A percentile compares a stretch with the other conserved stretches of the same genome.
These are phyloP conservation scores for Aspidapion aeneum DNA, from an alignment of 2,888 invertebrate species.

Conservation along the genomic window DNA sequence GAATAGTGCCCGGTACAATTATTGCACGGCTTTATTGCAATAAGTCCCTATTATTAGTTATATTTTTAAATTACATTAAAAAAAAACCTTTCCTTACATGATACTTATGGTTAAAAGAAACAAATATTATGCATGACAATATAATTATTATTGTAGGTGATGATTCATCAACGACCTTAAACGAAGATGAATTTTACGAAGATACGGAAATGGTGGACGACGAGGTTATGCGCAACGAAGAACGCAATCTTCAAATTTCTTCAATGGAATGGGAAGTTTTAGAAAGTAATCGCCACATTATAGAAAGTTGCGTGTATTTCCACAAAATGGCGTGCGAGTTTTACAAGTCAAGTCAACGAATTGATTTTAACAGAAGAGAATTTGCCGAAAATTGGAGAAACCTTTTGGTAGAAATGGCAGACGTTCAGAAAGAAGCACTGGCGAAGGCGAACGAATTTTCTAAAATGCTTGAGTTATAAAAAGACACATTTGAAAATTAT, in stretches of 20 bases:
- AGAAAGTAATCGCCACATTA: constrained; percentile 81
- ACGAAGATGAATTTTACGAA: constrained; percentile 27
- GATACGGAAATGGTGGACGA: constrained; percentile 31
- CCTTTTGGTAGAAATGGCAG: constrained; percentile 41
- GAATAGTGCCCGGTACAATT: too few species aligned
- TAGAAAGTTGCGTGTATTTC: constrained; percentile 69
- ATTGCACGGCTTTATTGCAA: too few species aligned
- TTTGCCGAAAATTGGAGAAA: constrained; percentile 42
- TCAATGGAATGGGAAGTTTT: constrained; percentile 56
- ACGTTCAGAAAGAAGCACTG: constrained; percentile 42
- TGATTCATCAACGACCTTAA: neutral
- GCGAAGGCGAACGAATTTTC: constrained; percentile 41
- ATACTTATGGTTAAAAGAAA: too few species aligned
- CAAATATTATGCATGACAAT: too few species aligned
- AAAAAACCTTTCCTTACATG: too few species aligned
- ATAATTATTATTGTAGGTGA: neutral
- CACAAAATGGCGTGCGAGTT: constrained; percentile 71
- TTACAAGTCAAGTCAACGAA: constrained; percentile 77
- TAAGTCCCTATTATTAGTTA: too few species aligned
- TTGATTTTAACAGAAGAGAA: constrained; percentile 83
- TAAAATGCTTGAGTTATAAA: constrained; percentile 49
- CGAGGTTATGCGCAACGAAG: constrained; percentile 31
- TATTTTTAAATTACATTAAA: too few species aligned
- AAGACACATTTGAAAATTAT: too few species aligned
- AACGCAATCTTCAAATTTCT: constrained; percentile 29